These are phyloP conservation scores for Diadromus collaris DNA, from an alignment of 2,888 invertebrate species.

Conservation along the genomic window DNA sequence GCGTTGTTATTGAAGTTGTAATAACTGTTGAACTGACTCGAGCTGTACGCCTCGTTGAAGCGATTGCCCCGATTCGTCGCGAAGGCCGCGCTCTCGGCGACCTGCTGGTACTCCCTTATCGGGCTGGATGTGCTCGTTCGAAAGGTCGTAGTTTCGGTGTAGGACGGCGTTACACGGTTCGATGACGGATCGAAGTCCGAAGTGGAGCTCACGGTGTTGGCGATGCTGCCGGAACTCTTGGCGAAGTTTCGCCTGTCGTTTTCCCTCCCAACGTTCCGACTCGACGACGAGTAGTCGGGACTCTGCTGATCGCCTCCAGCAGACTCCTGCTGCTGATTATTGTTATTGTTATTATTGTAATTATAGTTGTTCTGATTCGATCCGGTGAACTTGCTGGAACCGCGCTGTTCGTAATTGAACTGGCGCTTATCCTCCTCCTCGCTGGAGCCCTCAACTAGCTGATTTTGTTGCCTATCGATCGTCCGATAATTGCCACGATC, in stretches of 20 bases:
- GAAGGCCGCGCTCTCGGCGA: constrained; percentile 90
- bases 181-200: constrained; percentile 46
- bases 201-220: constrained; percentile 12
- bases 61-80: constrained; percentile 81
- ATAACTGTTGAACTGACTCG: constrained; percentile 68
- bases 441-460: constrained; percentile 64
- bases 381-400: constrained; percentile 61
- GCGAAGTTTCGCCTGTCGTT: constrained; percentile 51
- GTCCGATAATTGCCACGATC: constrained; percentile 65
- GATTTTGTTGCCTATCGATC: constrained; percentile 66
- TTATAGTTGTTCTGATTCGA: constrained; percentile 59
- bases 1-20: constrained; percentile 58
- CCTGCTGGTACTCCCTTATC: constrained; percentile 85
- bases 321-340: constrained; percentile 31
- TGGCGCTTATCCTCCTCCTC: constrained; percentile 65
- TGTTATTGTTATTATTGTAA: constrained; percentile 40
- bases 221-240: constrained; percentile 31
- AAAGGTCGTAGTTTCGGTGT: constrained; percentile 77
- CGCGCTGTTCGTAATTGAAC: constrained; percentile 64
- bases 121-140: constrained; percentile 80
- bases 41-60: constrained; percentile 70
- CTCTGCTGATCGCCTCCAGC: constrained; percentile 39
- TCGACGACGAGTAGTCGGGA: constrained; percentile 44
- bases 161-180: constrained; percentile 71
- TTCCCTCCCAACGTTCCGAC: constrained; percentile 38